Conservation (phyloP, 2,797 vertebrate species). For the Erethizon dorsatum region DNA sequence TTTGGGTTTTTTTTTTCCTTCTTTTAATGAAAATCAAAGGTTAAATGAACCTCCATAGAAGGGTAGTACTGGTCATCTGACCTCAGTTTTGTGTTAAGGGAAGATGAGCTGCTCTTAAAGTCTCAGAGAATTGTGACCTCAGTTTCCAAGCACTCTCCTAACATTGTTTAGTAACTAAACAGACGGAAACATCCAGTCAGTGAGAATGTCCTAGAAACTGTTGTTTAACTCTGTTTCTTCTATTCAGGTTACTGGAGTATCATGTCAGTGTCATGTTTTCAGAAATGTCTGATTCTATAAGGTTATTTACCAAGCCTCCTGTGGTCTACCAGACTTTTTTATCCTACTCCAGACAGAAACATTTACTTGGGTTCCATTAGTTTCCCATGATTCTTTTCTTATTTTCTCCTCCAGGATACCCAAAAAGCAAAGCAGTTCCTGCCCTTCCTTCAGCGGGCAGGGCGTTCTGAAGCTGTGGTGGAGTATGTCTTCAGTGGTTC, state of each 20-base stretch:
- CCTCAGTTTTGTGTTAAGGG: background rate
- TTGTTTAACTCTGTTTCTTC: conserved; percentile 2
- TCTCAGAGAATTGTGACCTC: background rate
- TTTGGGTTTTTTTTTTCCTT: background rate
- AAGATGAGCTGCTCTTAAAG: background rate
- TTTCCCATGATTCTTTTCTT: background rate
- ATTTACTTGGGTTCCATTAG: background rate
- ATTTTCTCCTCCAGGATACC: conserved; percentile 92
- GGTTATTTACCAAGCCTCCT: background rate
- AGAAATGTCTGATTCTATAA: conserved; percentile 8
- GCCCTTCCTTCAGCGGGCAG: conserved; percentile 97
- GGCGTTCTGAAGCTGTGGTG: conserved; percentile 97
- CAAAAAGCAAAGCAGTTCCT: conserved; percentile 99
- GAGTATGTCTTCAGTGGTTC: conserved; percentile 99
- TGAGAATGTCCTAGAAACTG: conserved; percentile 60
- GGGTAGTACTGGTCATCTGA: conserved; percentile 17
- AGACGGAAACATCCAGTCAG: background rate
- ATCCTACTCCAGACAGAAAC: background rate
- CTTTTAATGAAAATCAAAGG: background rate
- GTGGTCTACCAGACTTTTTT: background rate
- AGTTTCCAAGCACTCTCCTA: conserved; percentile 15
- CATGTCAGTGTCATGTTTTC: background rate
- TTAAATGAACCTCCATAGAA: background rate
- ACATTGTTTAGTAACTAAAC: background rate
- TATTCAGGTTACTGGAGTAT: background rate